Percentiles rank a stretch among this genome's conserved stretches.
phyloP scores from a whole-genome alignment of 1,140 invertebrate genomes.

The Halictus rubicundus region DNA sequence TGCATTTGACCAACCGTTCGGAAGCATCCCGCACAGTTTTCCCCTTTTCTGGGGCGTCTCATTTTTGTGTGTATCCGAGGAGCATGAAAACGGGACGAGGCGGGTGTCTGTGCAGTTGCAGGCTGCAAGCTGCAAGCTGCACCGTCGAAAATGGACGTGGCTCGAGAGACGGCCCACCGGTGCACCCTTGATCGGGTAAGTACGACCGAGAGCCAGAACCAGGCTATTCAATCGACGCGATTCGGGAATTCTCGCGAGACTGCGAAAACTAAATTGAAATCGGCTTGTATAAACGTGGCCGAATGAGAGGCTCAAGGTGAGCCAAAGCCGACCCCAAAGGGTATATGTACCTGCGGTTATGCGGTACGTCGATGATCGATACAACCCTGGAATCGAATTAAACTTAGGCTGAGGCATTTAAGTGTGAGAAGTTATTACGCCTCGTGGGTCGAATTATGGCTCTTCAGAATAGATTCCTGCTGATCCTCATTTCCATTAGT shows the following conservation, averaged over 20 bases:
- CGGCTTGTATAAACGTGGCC: slow-evolving; percentile 38
- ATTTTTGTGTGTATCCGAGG: slow-evolving; percentile 35
- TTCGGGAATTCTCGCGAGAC: slow-evolving; percentile 50
- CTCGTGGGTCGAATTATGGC: background rate
- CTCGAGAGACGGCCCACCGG: slow-evolving; percentile 8
- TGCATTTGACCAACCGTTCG: background rate
- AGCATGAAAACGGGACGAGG: slow-evolving; percentile 29
- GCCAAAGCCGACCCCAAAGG: background rate
- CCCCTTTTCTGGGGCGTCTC: slow-evolving; percentile 44
- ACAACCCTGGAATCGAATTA: slow-evolving; percentile 12
- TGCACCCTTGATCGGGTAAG: slow-evolving; percentile 23
- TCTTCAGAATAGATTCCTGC: too few species aligned
- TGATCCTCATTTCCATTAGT: too few species aligned
- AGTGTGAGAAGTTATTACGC: background rate
- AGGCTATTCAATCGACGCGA: slow-evolving; percentile 26
- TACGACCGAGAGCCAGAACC: slow-evolving; percentile 11
- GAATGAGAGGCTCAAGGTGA: slow-evolving; percentile 21
- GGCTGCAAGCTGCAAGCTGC: slow-evolving; percentile 3
- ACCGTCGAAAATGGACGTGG: slow-evolving; percentile 43
- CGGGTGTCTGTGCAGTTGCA: slow-evolving; percentile 2
- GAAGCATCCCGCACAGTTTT: background rate
- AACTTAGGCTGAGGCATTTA: background rate
- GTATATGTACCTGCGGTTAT: background rate
- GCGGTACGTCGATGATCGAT: slow-evolving; percentile 23
- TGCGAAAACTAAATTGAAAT: slow-evolving; percentile 54